Percentiles rank a stretch among this genome's conserved stretches.
phyloP scores from a whole-genome alignment of 2,797 vertebrate genomes.

The Clamator glandarius region DNA sequence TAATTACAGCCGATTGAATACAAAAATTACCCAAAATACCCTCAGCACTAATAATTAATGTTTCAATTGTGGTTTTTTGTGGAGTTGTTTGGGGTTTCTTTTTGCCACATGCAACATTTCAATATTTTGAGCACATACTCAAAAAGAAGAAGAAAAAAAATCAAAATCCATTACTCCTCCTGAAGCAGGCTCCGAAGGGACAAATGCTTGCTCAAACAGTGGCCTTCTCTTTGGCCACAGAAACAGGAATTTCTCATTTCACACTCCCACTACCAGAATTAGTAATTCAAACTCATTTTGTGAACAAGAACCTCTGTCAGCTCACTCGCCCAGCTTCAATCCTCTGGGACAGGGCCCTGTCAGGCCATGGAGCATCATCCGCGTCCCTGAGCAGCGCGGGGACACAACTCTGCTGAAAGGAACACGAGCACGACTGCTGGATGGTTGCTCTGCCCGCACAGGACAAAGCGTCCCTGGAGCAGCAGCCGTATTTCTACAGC shows the following conservation, averaged over 20 bases:
- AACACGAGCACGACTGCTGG: neutral
- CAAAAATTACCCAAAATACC: conserved; percentile 67
- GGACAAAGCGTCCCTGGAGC: neutral
- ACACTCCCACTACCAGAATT: neutral
- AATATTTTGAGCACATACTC: neutral
- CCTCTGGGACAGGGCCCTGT: neutral
- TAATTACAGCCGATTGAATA: conserved; percentile 68
- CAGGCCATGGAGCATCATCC: conserved; percentile 2
- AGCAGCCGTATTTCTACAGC: neutral
- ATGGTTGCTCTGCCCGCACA: neutral
- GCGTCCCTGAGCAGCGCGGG: neutral
- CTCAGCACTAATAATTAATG: conserved; percentile 66
- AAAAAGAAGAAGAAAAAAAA: neutral
- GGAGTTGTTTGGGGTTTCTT: neutral
- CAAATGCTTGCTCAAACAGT: neutral
- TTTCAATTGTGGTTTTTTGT: neutral
- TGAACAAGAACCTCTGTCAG: conserved; percentile 14
- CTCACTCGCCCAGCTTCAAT: neutral
- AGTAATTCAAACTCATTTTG: conserved; percentile 20
- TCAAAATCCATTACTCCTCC: neutral
- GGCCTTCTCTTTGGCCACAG: neutral
- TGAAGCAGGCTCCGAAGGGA: neutral
- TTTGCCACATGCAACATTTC: neutral
- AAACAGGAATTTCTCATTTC: neutral
- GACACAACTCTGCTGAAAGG: conserved; percentile 10